Base-by-base conservation (phyloP, 37 sponge, comb jelly and placozoan species). In the Haliclona indistincta region DNA sequence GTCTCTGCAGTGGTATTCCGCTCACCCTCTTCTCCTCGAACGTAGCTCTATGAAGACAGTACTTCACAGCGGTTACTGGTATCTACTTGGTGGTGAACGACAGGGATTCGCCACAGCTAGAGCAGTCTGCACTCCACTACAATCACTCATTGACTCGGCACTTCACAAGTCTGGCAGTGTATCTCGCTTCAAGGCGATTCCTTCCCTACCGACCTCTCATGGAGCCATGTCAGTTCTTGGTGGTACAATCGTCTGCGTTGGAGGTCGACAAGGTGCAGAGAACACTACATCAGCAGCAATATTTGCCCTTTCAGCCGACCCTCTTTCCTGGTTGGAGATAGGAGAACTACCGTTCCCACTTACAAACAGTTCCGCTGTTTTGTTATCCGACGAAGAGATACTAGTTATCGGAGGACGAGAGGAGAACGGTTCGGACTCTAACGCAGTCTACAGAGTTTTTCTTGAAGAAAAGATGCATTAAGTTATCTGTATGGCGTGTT, bases 61-160 rank as follows among this genome's bases (percentile, higher is more conserved):
- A 0, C 60, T 55, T 62, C 36, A 13, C 32, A 62, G 63, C 47
- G 64, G 64, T 1, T 43, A 37, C 19, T 76, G 76, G 76, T 76
- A 63, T 51, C 47, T 76, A 43, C 64, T 76, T 43, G 76, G 76
- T 8, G 76, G 76, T 23, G 28, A 61, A 33, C 62, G 63, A 26
- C 76, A 76, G 42, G 51, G 42, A 32, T 62, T 41, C 32, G 26
- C 44, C 7, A 25, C 60, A 8, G 11, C 60, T 58, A 8, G 60
- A n/a, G 63, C 63, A 7, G 43, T 63, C 47, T 28, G 20, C n/a
- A 63, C 65, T 76, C 63, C 76, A 43, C 51, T 76, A 0, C 72
- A 71, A 34, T 49, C 72, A 13, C 53, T 52, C 5, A 45, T 71
- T 19, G 53, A 8, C 60, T 58, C 60, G 6, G 22, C 60, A 6